Conservation (phyloP, 2,113 vertebrate species). For the Alaudala cheleensis region DNA sequence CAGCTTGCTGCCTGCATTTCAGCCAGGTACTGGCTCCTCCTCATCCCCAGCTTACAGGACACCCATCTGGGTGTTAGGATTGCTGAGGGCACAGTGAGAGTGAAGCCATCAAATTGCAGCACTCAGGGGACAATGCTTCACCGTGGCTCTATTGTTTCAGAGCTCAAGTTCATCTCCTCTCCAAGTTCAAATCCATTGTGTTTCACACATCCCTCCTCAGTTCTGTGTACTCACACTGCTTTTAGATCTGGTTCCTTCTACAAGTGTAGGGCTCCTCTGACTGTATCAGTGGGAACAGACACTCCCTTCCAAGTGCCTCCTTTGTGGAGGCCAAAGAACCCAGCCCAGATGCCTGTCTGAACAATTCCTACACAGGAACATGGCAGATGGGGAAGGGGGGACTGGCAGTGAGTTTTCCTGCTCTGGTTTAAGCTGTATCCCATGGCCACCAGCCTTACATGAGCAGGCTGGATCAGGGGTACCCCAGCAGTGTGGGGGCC, state of each 20-base stretch:
- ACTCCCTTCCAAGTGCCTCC: neutral
- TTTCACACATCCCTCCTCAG: neutral
- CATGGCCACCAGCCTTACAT: neutral
- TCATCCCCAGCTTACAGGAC: neutral
- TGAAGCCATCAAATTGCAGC: neutral
- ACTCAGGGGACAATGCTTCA: neutral
- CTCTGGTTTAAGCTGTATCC: neutral
- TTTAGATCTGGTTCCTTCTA: neutral
- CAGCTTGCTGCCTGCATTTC: neutral
- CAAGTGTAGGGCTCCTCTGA: neutral
- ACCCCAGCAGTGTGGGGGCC: neutral
- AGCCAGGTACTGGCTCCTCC: neutral
- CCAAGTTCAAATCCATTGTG: neutral
- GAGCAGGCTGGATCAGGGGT: neutral
- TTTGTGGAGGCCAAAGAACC: neutral
- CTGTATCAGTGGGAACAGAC: neutral
- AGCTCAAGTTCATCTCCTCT: neutral
- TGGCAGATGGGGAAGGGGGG: neutral
- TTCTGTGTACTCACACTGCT: neutral
- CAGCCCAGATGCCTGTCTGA: neutral
- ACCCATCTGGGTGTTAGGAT: neutral
- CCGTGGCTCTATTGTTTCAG: neutral
- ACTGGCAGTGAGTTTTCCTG: neutral
- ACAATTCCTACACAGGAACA: neutral
- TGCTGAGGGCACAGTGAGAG: neutral